Conservation (phyloP, 2,888 invertebrate species). For the Schizaphis graminum region DNA sequence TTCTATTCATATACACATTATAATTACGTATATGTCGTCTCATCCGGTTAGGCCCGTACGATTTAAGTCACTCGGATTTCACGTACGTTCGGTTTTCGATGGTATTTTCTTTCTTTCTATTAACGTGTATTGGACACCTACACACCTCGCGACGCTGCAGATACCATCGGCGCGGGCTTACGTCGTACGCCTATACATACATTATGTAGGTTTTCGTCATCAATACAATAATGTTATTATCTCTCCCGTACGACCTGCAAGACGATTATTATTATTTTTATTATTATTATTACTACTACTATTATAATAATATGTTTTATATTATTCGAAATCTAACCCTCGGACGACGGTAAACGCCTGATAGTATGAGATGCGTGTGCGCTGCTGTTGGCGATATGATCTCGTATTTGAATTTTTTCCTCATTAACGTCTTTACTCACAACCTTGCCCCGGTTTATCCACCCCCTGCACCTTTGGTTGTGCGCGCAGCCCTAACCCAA, state of each 20-base stretch:
- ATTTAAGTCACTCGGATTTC: not conserved
- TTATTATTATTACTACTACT: not conserved
- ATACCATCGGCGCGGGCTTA: conserved; percentile 19
- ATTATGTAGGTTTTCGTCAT: conserved; percentile 9
- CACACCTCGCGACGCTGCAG: not conserved
- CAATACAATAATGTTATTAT: conserved; percentile 27
- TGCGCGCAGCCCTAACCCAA: conserved; percentile 11
- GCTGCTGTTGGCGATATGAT: conserved; percentile 36
- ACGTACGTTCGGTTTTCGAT: conserved; percentile 19
- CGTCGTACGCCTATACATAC: conserved; percentile 25
- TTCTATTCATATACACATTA: not conserved
- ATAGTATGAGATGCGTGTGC: not conserved
- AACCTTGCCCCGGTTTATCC: conserved; percentile 50
- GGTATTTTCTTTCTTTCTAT: conserved; percentile 27
- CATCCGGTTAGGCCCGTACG: conserved; percentile 32
- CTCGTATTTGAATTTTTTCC: conserved; percentile 51
- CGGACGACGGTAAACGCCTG: not conserved
- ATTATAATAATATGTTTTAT: conserved; percentile 6
- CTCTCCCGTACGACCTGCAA: not conserved
- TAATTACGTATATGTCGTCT: not conserved
- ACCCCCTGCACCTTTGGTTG: conserved; percentile 6
- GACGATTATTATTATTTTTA: not conserved
- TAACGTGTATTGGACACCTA: conserved; percentile 46
- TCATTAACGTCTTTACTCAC: conserved; percentile 42
- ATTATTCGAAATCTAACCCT: conserved; percentile 26